Percentiles rank a stretch among this genome's conserved stretches.
These are phyloP conservation scores for Coilia nasus DNA, from an alignment of 2,797 vertebrate genomes.

Conservation along the genomic window DNA sequence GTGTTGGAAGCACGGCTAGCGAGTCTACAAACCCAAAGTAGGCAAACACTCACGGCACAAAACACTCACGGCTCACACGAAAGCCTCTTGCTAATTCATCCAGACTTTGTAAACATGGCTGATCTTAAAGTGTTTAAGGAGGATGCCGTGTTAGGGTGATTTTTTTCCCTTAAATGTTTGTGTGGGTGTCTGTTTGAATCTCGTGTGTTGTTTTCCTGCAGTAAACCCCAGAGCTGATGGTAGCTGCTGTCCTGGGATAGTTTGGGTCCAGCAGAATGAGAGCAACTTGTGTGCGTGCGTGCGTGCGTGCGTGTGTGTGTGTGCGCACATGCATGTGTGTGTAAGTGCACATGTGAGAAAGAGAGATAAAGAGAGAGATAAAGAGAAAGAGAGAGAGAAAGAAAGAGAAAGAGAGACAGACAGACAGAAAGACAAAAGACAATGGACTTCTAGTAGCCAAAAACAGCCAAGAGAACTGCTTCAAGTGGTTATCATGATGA, in stretches of 20 bases:
- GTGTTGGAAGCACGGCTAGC: neutral
- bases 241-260: neutral
- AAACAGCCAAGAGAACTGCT: too few species aligned
- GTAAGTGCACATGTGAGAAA: constrained; percentile 1
- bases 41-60: neutral
- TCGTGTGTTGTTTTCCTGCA: neutral
- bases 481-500: too few species aligned
- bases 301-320: constrained; percentile 43
- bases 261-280: neutral
- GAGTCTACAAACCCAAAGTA: neutral
- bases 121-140: neutral
- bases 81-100: neutral
- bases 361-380: neutral
- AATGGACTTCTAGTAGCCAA: too few species aligned
- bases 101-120: neutral
- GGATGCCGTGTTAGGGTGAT: neutral
- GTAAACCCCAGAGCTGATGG: neutral
- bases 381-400: too few species aligned
- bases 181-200: neutral
- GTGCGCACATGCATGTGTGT: constrained; percentile 34
- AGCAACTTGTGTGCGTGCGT: constrained; percentile 3
- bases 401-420: too few species aligned
- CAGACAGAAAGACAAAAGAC: too few species aligned
- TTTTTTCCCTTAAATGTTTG: neutral
- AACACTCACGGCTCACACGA: neutral